phyloP scores from a whole-genome alignment of 2,888 invertebrate species.

The Phasia obesa region DNA sequence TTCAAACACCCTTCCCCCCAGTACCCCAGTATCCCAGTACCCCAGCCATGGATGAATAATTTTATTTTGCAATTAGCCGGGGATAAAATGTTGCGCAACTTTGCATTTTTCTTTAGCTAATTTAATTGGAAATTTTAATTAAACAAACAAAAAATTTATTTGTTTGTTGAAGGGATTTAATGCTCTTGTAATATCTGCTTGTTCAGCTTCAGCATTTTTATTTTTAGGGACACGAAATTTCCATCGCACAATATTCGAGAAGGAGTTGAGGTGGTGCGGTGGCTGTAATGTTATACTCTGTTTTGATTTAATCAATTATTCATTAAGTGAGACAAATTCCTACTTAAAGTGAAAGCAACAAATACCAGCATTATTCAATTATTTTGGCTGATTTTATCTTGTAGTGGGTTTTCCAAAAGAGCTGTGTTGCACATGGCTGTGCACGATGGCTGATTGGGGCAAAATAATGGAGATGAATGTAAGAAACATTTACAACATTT shows the following conservation, averaged over 20 bases:
- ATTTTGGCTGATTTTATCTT: too few relatives aligned
- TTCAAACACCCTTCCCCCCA: background rate
- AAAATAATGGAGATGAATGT: too few relatives aligned
- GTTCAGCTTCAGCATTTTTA: background rate
- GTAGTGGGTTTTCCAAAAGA: too few relatives aligned
- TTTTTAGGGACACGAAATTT: background rate
- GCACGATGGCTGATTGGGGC: too few relatives aligned
- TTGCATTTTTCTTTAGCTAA: background rate
- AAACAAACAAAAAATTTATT: constrained; percentile 1
- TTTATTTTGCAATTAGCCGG: background rate
- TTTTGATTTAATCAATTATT: background rate
- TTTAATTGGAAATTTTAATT: constrained; percentile 34
- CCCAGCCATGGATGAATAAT: background rate
- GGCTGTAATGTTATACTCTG: too few relatives aligned
- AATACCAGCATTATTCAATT: too few relatives aligned
- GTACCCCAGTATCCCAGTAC: too few relatives aligned
- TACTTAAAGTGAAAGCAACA: too few relatives aligned
- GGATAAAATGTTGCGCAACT: background rate
- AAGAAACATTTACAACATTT: too few relatives aligned
- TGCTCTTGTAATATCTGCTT: background rate
- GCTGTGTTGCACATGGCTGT: too few relatives aligned
- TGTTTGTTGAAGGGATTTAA: background rate
- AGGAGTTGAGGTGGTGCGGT: too few relatives aligned
- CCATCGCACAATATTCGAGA: background rate
- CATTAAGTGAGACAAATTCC: background rate